These are phyloP conservation scores for Emydura subglobosa DNA, from an alignment of 2,113 vertebrate genomes.

Conservation along the genomic window DNA sequence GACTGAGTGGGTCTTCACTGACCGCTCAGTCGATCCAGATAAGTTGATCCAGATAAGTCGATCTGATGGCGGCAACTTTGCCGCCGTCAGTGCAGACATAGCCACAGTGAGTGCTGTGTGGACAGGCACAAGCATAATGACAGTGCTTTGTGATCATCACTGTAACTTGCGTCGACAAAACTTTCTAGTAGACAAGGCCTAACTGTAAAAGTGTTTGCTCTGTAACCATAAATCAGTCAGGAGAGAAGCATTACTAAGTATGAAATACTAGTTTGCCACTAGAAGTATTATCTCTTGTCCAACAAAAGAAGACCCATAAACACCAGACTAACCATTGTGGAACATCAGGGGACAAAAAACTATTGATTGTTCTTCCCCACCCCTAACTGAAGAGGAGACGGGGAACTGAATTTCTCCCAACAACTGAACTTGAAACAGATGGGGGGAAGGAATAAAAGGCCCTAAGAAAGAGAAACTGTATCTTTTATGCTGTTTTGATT, in stretches of 20 bases:
- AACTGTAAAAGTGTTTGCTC: too few relatives aligned
- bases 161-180: too few relatives aligned
- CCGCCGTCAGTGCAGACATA: too few relatives aligned
- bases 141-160: too few relatives aligned
- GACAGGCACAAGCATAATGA: too few relatives aligned
- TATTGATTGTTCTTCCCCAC: background rate
- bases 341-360: background rate
- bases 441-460: background rate
- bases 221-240: background rate
- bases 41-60: too few relatives aligned
- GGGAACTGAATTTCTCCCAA: background rate
- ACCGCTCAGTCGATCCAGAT: too few relatives aligned
- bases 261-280: background rate
- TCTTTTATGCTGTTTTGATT: background rate
- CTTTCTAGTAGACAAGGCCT: too few relatives aligned
- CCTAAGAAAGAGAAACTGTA: background rate
- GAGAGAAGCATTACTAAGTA: background rate
- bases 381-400: background rate
- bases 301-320: background rate
- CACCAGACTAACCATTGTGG: background rate
- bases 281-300: background rate
- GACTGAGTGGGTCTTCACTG: too few relatives aligned
- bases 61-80: too few relatives aligned
- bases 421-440: background rate
- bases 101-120: too few relatives aligned